Percentiles rank a stretch among this genome's conserved stretches.
phyloP scores from a whole-genome alignment of 2,113 vertebrate genomes.

The Tachysurus vachellii region DNA sequence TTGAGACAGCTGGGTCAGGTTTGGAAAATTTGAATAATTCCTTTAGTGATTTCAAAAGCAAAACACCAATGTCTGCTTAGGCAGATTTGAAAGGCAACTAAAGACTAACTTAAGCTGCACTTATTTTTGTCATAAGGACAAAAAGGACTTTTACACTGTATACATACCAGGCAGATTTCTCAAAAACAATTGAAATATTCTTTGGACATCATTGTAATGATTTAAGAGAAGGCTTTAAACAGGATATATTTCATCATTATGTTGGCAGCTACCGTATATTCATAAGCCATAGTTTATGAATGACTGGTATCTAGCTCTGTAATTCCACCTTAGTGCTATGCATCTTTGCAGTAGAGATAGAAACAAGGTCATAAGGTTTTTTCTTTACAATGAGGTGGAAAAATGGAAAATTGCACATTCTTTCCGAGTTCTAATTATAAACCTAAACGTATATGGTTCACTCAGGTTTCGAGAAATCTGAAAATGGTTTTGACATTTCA shows the following conservation, averaged over 20 bases:
- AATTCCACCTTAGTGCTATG: not conserved
- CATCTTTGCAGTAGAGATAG: not conserved
- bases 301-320: conserved; percentile 3
- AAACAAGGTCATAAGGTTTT: not conserved
- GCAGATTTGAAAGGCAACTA: not conserved
- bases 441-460: not conserved
- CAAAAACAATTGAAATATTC: not conserved
- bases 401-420: not conserved
- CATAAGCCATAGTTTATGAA: conserved; percentile 13
- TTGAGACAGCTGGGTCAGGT: not conserved
- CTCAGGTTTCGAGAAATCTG: not conserved
- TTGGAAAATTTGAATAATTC: not conserved
- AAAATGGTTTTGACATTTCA: not conserved
- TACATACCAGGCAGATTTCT: conserved; percentile 20
- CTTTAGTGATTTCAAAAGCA: not conserved
- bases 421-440: not conserved
- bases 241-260: conserved; percentile 15
- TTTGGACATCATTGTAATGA: conserved; percentile 8
- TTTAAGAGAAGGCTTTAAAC: conserved; percentile 21
- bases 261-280: conserved; percentile 2
- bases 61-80: not conserved
- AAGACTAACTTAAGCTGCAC: not conserved
- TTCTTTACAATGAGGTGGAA: not conserved
- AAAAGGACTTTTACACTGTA: conserved; percentile 11
- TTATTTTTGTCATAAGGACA: not conserved